Base-by-base conservation (phyloP, 1,140 invertebrate species). In the Aporrectodea caliginosa region DNA sequence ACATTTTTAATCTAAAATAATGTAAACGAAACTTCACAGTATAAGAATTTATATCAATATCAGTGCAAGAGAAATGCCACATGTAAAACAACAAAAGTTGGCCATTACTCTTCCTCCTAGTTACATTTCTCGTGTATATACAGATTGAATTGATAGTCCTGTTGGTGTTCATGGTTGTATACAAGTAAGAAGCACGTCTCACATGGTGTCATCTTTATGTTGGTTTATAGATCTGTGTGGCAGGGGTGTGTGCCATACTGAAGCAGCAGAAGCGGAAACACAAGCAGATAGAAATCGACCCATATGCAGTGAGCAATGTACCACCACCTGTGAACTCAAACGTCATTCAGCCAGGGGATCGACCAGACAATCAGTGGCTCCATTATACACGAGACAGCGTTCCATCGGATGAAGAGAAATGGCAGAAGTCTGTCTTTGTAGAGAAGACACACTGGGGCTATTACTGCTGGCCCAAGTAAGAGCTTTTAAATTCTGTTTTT, bases 391-490 rank as follows among this genome's bases (percentile, higher is more conserved):
- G 90, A 1, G 85, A 89, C 35, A 90, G 88, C 6, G 84, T 89
- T 30, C 92, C 93, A 0, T 92, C 90, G 33, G 87, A 90, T 29
- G 90, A 92, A 82, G 91, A 93, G 79, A 82, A 84, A 33, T 98
- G 95, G 94, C 91, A 96, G 75, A 88, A 91, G 73, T 88, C 88
- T 1, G 90, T 91, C 43, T 92, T 91, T 83, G 85, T 94, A 2
- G 92, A 95, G 83, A 92, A 93, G 82, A 90, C 91, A 22, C 90
- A 91, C 82, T 88, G 90, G 80, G 95, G 95, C 1, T 96, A 92
- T 86, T 95, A 94, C 84, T 88, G 88, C 1, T 97, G 95, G 94
- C 94, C 95, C 0, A 91, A 92, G 88, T 90, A 88, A 84, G 86
- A 87, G 79, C 12, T 70, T 43, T 68, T 81, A 73, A 43, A 31